Evolutionary conservation across 2,113 vertebrate genomes (phyloP), one percentile per base, ranked within the genome.

Genomic region (Gambusia affinis): DNA sequence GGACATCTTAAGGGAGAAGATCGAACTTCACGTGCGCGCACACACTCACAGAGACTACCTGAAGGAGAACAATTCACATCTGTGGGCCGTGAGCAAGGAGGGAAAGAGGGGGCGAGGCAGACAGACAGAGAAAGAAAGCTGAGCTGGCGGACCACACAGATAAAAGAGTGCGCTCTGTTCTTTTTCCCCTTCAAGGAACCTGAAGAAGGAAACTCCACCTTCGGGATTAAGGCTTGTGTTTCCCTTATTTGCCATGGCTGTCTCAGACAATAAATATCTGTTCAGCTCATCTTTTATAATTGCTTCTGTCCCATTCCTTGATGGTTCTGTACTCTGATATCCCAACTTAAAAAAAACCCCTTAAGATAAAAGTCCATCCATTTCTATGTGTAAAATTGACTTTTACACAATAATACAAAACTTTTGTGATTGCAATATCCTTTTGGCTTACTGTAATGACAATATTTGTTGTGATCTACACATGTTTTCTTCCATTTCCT

Each of bases 101-200:
- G 82, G 74, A 81, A 70, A 85, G 84, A 81, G 69, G 73, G 79
- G 64, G 72, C 82, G 67, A 92, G 76, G 81, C 64, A 88, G 90
- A 91, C 91, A 92, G 77, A 82, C 70, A 91, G 81, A 89, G 89
- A 77, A n/a, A 86, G 90, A 91, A 93, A 94, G 88, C 79, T 92
- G 94, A 96, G 94, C 93, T 86, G 69, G 54, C 84, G 83, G 96
- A 96, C 97, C 97, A 96, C 96, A 96, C 97, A 97, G 96, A 97
- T 97, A 96, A 97, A 89, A 97, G 95, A 92, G 82, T 89, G 82
- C 92, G 92, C 95, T 95, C 95, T 96, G 93, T 96, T 96, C 94
- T 88, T 88, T 91, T 74, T 90, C 85, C 80, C 87, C 84, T 72
- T 87, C 80, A 86, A 87, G 83, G 75, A 89, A 89, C 84, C 86